phyloP scores from a whole-genome alignment of 2,113 vertebrate genomes.

The Nothoprocta pentlandii region DNA sequence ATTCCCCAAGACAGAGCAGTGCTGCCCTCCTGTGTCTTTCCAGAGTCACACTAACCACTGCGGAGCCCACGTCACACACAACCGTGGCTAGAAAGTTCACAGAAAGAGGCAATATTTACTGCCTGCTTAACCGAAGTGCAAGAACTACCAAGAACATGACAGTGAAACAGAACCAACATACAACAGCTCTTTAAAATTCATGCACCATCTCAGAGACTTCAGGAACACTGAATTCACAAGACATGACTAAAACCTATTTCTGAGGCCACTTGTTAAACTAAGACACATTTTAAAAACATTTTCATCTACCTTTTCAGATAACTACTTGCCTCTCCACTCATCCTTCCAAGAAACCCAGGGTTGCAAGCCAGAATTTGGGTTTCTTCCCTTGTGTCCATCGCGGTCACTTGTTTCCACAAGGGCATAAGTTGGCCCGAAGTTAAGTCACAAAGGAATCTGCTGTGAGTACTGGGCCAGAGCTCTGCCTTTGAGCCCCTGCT shows the following conservation, averaged over 20 bases:
- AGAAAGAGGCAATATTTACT: not conserved
- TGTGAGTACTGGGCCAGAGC: rapidly evolving
- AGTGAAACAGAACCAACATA: not conserved
- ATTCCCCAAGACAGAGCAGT: not conserved
- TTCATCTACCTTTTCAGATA: not conserved
- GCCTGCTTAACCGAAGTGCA: not conserved
- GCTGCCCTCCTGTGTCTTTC: conserved; percentile 21
- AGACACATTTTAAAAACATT: not conserved
- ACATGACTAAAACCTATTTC: rapidly evolving
- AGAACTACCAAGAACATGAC: not conserved
- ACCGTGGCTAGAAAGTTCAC: not conserved
- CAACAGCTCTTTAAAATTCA: not conserved
- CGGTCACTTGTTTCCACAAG: not conserved
- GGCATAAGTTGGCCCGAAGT: not conserved
- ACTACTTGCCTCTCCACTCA: not conserved
- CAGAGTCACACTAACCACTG: not conserved
- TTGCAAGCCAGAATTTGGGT: not conserved
- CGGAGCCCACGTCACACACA: not conserved
- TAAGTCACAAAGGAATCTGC: not conserved
- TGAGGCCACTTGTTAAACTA: not conserved
- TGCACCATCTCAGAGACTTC: not conserved
- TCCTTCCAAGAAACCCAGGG: not conserved
- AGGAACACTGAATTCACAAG: not conserved
- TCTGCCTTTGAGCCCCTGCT: not conserved
- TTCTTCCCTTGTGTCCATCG: rapidly evolving